Evolutionary conservation across 2,888 invertebrate species (phyloP), one percentile per base, ranked within the genome.

Genomic region (Noctua janthina): DNA sequence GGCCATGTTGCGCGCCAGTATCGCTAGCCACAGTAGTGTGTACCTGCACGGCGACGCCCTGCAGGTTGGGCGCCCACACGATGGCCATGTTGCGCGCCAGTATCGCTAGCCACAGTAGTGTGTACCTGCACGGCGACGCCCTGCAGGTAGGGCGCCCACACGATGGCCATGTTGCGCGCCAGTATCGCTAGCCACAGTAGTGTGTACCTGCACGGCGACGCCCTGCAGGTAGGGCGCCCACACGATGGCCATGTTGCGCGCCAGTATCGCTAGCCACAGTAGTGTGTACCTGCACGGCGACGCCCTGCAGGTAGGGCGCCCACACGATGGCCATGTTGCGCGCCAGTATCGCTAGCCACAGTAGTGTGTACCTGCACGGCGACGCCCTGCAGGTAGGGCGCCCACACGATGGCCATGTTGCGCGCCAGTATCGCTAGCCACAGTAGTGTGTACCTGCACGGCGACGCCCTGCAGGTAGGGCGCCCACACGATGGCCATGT

Each of bases 21-120:
- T 29, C 29, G 29, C 29, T 29, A 29, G 29, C 29, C 29, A 29
- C 29, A 29, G 29, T 29, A 29, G 29, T 29, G 29, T 29, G 29
- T 29, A 35, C 97, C 97, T 98, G 98, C 3, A 98, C 98, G 0
- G 98, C 98, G 75, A 99, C 99, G 3, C 99, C 99, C 94, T 99
- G 98, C 74, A 99, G 96, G 97, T 99, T 99, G 51, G 99, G 99
- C 0, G 99, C 99, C 99, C 99, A 99, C 71, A 99, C 99, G 89
- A 99, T 99, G 88, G 99, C 99, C 93, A 99, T 98, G 97, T 99
- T 99, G 88, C 99, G 98, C 49, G 99, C 29, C 29, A 29, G 29
- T 29, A 29, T 29, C 29, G 29, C 29, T 29, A 29, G 29, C 29
- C 29, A 29, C 29, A 29, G 29, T 29, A 29, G 29, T 29, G 29